Evolutionary conservation across 2,888 invertebrate genomes (phyloP), one percentile per base, ranked within the genome.

Genomic region (Lumbricus terrestris): DNA sequence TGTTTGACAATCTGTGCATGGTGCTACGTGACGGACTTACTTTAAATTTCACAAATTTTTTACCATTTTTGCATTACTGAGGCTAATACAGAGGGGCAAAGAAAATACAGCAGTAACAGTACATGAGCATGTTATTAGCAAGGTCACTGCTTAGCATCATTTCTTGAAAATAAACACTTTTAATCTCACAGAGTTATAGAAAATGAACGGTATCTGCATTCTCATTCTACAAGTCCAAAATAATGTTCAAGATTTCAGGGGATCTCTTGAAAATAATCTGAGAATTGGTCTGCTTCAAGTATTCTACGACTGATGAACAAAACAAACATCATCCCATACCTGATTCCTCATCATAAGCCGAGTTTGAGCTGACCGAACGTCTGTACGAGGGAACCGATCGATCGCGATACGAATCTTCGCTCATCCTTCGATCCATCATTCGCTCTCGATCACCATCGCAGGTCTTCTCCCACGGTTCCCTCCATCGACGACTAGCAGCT

Each of bases 391-490:
- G 37, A 82, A 89, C 88, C 16, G 54, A 23, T 89, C 90, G 88
- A 33, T 90, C 90, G 23, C 88, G 85, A 54, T 88, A 90, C 29
- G 89, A 89, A 38, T 91, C 91, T 33, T 91, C 91, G 34, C 88
- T 89, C 38, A 85, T 88, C 82, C 90, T 83, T 34, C 90, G 88
- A 3, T 40, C 90, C 33, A 40, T 38, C 23, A 89, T 89, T 33
- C 89, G 83, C 33, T 91, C 89, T 33, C 82, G 82, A 35, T 88
- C 89, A 37, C 85, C 85, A 34, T 85, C 85, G 35, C 20, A 85
- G 85, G 35, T 20, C 88, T 88, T 91, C 42, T 92, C 92, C 83
- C 91, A 89, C 29, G 91, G 91, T 37, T 92, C 92, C 42, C 91
- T 90, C 92, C 92, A 92, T 54, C 91, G 91, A n/a, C 90, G 90